Base-by-base conservation (phyloP, 2,888 invertebrate genomes). In the Nomada ferruginata region DNA sequence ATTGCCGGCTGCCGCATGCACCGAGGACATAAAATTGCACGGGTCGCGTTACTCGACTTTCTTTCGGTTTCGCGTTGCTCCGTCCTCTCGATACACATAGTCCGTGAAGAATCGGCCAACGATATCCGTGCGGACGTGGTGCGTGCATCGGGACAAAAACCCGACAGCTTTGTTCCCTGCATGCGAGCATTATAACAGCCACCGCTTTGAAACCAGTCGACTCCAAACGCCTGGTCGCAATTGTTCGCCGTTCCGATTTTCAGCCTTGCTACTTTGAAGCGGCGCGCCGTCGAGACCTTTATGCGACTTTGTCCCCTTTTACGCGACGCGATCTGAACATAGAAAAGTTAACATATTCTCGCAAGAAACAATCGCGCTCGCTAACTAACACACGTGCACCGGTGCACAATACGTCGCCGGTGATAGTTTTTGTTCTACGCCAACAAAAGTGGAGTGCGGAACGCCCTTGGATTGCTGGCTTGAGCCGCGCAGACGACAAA, bases 1-100 rank as follows among this genome's bases (percentile, higher is more conserved):
- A 78, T 78, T 61, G 71, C 79, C 70, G 29, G 36, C n/a, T 13
- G 47, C 52, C 65, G 53, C 60, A 65, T 60, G 70, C 79, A 47
- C 72, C 63, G 52, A 50, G 29, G 52, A 60, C 64, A n/a, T 52
- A 50, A 79, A 79, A 74, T 70, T 60, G 77, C 9, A 42, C 20
- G 20, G 42, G 55, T 52, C 73, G 64, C 59, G 70, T 65, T 78
- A 53, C 68, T 57, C 29, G 57, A 59, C 69, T 79, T 64, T 71
- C 60, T 57, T 64, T 73, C 52, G 68, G n/a, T n/a, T 42, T n/a
- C 9, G 18, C 5, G 55, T 36, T n/a, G 74, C 4, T 29, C 50
- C 15, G 36, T 13, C 29, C 23, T 42, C 42, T 26, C 29, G 57
- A n/a, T 18, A 53, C 36, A 7, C 36, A 5, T 5, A 44, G 50